phyloP scores from a whole-genome alignment of 2,113 vertebrate genomes.

The Stigmatopora argus region DNA sequence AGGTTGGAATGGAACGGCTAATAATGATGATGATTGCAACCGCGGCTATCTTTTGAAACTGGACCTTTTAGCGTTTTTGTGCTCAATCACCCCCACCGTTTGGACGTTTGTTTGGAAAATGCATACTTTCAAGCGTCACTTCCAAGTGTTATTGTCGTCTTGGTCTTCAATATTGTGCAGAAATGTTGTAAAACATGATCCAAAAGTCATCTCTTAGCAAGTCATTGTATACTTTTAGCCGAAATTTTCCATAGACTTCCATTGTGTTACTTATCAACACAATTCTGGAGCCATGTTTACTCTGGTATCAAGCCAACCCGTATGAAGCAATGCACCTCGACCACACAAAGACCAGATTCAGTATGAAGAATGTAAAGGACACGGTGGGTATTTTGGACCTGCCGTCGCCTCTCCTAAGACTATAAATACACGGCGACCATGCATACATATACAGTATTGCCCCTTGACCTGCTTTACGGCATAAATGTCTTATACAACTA shows the following conservation, averaged over 20 bases:
- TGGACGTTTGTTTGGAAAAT: neutral
- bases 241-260: neutral
- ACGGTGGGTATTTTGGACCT: slow-evolving; percentile 23
- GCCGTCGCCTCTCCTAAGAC: slow-evolving; percentile 6
- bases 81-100: neutral
- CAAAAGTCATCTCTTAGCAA: neutral
- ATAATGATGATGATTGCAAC: slow-evolving; percentile 26
- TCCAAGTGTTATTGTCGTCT: no score
- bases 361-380: slow-evolving; percentile 6
- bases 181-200: neutral
- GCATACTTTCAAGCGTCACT: neutral
- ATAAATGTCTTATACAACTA: neutral
- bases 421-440: slow-evolving; percentile 49
- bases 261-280: neutral
- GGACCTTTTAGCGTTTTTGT: neutral
- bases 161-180: neutral
- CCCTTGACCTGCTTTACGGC: neutral
- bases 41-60: neutral
- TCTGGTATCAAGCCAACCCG: neutral
- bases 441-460: neutral
- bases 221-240: neutral
- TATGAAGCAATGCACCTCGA: slow-evolving; percentile 7
- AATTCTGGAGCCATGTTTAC: neutral
- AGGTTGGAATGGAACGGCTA: slow-evolving; percentile 2
- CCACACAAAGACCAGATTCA: slow-evolving; percentile 32